phyloP scores from a whole-genome alignment of 2,113 vertebrate species.

The Bufo bufo region DNA sequence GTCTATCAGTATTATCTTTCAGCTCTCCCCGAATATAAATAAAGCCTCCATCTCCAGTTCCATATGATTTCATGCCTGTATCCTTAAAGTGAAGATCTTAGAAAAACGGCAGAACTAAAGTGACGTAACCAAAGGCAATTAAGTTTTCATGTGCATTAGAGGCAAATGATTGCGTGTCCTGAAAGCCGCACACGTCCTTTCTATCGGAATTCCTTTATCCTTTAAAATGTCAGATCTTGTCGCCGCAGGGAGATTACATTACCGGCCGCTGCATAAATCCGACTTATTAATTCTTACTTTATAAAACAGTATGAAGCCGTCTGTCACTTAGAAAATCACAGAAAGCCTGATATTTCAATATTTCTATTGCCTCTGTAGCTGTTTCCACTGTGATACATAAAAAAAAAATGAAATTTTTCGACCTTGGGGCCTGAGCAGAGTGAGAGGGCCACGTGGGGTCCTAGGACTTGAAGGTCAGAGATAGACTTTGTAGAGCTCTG shows the following conservation, averaged over 20 bases:
- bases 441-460: neutral
- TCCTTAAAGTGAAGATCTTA: conserved; percentile 18
- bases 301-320: conserved; percentile 43
- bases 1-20: conserved; percentile 2
- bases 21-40: neutral
- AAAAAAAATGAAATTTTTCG: conserved; percentile 4
- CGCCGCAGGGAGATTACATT: conserved; percentile 42
- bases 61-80: neutral
- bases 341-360: neutral
- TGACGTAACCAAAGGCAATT: conserved; percentile 35
- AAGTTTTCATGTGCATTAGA: conserved; percentile 20
- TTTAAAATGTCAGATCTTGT: conserved; percentile 44
- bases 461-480: neutral
- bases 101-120: conserved; percentile 35
- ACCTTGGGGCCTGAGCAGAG: neutral
- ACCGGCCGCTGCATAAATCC: conserved; percentile 38
- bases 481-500: neutral
- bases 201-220: conserved; percentile 22
- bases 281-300: conserved; percentile 45
- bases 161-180: conserved; percentile 35
- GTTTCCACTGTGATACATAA: conserved; percentile 10
- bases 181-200: conserved; percentile 2
- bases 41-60: neutral
- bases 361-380: neutral
- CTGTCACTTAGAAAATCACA: conserved; percentile 1